Percentiles rank a stretch among this genome's conserved stretches.
phyloP scores from a whole-genome alignment of 2,888 invertebrate species.

The Xanthorhoe designata region DNA sequence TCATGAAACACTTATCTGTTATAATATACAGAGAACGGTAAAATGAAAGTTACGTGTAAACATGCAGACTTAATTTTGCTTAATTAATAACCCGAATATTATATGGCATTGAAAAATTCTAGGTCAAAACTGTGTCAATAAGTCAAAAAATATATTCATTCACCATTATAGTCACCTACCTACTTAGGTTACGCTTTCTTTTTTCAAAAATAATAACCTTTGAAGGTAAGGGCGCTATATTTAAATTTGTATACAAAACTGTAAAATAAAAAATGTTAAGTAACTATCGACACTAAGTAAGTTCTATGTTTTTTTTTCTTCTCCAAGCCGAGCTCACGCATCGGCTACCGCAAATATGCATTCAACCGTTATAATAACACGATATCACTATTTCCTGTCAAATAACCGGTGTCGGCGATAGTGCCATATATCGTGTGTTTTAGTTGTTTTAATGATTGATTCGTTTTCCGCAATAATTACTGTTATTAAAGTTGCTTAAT shows the following conservation, averaged over 20 bases:
- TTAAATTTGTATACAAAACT: too few relatives aligned
- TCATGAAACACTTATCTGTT: slow-evolving; percentile 7
- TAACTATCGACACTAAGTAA: too few relatives aligned
- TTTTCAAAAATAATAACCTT: neutral
- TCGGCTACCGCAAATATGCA: slow-evolving; percentile 32
- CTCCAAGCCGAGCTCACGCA: slow-evolving; percentile 7
- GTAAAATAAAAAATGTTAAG: neutral
- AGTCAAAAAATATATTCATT: neutral
- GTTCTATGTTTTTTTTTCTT: neutral
- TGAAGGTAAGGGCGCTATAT: neutral
- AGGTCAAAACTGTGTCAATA: slow-evolving; percentile 22
- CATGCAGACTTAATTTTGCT: slow-evolving; percentile 18
- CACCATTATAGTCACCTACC: neutral
- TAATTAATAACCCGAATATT: slow-evolving; percentile 16
- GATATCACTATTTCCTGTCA: slow-evolving; percentile 57
- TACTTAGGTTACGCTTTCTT: neutral
- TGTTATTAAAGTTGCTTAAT: slow-evolving; percentile 44
- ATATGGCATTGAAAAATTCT: slow-evolving; percentile 17
- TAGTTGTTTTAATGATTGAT: slow-evolving; percentile 45
- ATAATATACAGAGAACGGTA: slow-evolving; percentile 18
- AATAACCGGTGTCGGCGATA: slow-evolving; percentile 48
- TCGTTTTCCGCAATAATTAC: slow-evolving; percentile 45
- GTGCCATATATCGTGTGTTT: slow-evolving; percentile 43
- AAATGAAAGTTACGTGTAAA: slow-evolving; percentile 24
- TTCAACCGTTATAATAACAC: slow-evolving; percentile 49